Evolutionary conservation across 2,113 vertebrate genomes (phyloP).

Genomic region (Mesocricetus auratus): DNA sequence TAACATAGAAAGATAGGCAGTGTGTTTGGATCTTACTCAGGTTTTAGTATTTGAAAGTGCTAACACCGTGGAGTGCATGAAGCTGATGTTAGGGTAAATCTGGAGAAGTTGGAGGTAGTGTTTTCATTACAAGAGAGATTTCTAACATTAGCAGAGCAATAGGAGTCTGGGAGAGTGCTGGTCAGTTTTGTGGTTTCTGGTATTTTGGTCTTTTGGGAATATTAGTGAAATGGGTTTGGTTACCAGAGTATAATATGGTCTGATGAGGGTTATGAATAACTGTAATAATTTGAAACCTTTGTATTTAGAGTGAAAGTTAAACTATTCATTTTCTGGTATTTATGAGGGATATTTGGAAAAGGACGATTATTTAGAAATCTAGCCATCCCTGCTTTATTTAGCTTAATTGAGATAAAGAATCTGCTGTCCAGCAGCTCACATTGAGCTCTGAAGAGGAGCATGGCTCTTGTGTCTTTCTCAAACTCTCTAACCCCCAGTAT

Average conservation of each 20-base stretch:
- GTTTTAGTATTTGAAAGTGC: background rate
- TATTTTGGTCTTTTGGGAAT: slow-evolving; percentile 6
- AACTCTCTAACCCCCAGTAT: background rate
- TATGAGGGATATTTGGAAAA: slow-evolving; percentile 35
- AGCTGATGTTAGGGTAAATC: background rate
- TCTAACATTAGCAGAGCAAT: background rate
- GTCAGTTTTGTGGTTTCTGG: slow-evolving; percentile 14
- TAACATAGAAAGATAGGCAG: background rate
- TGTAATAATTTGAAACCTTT: background rate
- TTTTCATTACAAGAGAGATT: background rate
- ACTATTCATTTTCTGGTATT: background rate
- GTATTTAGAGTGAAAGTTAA: background rate
- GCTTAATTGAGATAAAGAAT: background rate
- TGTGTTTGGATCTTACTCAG: background rate
- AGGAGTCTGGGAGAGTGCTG: background rate
- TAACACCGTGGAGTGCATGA: background rate
- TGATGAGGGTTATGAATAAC: background rate
- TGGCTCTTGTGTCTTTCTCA: background rate
- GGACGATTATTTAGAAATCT: background rate
- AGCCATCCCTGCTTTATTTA: background rate
- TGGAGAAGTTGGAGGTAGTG: background rate
- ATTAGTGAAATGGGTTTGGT: background rate
- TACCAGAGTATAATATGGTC: background rate
- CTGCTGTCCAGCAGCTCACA: background rate
- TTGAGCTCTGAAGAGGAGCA: background rate